Evolutionary conservation across 2,888 invertebrate genomes (phyloP).

Genomic region (Deladenus siricidicola): DNA sequence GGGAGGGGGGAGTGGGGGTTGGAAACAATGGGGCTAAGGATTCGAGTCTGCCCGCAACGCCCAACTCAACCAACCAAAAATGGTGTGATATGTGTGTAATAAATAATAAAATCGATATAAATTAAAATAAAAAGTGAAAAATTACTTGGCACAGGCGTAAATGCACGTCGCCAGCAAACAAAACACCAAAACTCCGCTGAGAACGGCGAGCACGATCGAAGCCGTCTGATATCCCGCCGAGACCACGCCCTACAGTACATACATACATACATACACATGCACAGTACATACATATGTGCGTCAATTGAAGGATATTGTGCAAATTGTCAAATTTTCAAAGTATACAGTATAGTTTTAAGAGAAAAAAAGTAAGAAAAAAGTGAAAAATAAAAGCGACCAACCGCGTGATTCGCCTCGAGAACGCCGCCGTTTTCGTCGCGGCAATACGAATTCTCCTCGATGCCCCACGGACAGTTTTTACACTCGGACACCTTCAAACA

Average conservation of each 20-base stretch:
- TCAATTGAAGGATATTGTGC: not conserved
- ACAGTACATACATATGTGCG: not conserved
- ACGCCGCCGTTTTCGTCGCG: constrained; percentile 31
- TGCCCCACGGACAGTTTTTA: constrained; percentile 49
- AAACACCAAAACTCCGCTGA: constrained; percentile 28
- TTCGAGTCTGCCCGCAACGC: no score
- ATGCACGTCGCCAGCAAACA: constrained; percentile 9
- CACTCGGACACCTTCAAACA: constrained; percentile 38
- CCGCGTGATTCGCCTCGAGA: constrained; percentile 22
- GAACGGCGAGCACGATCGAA: constrained; percentile 37
- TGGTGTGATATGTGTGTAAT: no score
- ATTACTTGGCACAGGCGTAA: constrained; percentile 2
- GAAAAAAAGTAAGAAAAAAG: no score
- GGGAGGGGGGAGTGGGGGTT: no score
- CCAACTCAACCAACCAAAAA: no score
- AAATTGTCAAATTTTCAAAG: no score
- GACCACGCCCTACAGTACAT: constrained; percentile 29
- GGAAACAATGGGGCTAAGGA: no score
- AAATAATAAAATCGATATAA: no score
- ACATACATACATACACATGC: not conserved
- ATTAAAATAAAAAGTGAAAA: not conserved
- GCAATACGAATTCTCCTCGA: constrained; percentile 41
- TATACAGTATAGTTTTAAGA: no score
- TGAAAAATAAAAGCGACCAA: constrained; percentile 10
- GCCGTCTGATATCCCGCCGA: constrained; percentile 35